Evolutionary conservation across 2,888 invertebrate genomes (phyloP).

Genomic region (Scelioninae gen. 1): DNA sequence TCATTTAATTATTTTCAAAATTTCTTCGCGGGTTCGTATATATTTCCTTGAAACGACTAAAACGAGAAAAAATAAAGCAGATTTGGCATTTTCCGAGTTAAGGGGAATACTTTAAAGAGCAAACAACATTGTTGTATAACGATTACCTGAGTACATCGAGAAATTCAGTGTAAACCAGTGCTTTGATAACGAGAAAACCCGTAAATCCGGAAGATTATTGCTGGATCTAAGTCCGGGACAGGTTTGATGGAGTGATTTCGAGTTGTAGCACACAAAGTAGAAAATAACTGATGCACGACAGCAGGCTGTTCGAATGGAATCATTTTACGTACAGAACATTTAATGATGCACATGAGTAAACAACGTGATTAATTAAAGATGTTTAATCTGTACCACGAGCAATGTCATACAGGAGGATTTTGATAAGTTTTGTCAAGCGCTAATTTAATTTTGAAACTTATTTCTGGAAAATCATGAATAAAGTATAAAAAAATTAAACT

Average conservation of each 20-base stretch:
- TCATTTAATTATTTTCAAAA: no score
- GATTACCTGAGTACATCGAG: constrained; percentile 44
- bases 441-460: no score
- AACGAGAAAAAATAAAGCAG: not conserved
- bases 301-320: constrained; percentile 40
- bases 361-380: constrained; percentile 33
- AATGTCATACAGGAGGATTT: constrained; percentile 30
- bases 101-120: constrained; percentile 40
- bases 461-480: no score
- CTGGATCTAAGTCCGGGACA: constrained; percentile 55
- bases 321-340: constrained; percentile 49
- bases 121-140: constrained; percentile 45
- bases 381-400: constrained; percentile 52
- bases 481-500: no score
- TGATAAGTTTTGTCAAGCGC: constrained; percentile 53
- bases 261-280: constrained; percentile 38
- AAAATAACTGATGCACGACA: constrained; percentile 47
- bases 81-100: constrained; percentile 4
- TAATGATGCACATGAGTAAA: constrained; percentile 47
- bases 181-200: constrained; percentile 59
- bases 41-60: not conserved
- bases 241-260: constrained; percentile 62
- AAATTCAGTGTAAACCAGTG: constrained; percentile 55
- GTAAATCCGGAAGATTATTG: constrained; percentile 63
- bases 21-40: no score